Percentiles rank a stretch among this genome's conserved stretches.
Conservation (phyloP, 2,888 invertebrate species). For the Teleiodes luculella region DNA sequence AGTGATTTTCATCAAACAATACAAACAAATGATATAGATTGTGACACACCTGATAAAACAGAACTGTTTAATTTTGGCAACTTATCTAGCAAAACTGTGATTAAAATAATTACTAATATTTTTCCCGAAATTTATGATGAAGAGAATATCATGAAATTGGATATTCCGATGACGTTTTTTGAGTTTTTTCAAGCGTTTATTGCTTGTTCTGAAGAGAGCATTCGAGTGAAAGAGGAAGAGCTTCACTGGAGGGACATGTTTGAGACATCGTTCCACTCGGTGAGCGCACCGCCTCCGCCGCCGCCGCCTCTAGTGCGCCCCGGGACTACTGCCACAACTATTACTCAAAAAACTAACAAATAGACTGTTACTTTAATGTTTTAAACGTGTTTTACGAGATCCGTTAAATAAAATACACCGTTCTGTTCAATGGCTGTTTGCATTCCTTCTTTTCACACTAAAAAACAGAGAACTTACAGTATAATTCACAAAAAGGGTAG, state of each 20-base stretch:
- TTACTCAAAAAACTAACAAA: background rate
- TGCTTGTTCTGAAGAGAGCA: conserved; percentile 59
- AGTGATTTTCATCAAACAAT: background rate
- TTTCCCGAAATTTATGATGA: conserved; percentile 66
- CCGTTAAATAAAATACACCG: too few species aligned
- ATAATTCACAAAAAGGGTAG: too few species aligned
- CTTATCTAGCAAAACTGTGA: conserved; percentile 49
- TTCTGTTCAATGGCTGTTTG: too few species aligned
- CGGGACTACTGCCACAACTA: background rate
- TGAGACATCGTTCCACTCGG: background rate
- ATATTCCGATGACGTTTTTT: conserved; percentile 76
- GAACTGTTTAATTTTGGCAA: conserved; percentile 60
- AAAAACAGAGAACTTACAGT: too few species aligned
- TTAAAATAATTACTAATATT: conserved; percentile 53
- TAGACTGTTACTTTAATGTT: too few species aligned
- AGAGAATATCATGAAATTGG: conserved; percentile 61
- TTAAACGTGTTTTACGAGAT: too few species aligned
- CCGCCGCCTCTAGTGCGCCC: background rate
- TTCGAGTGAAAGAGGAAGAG: conserved; percentile 46
- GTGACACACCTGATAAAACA: conserved; percentile 30
- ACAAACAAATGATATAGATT: background rate
- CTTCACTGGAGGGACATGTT: conserved; percentile 36
- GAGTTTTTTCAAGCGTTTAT: conserved; percentile 81
- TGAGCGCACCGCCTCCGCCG: background rate
- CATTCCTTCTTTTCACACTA: too few species aligned